phyloP scores from a whole-genome alignment of 35 echinoderm and acorn worm genomes.

The Lytechinus variegatus region DNA sequence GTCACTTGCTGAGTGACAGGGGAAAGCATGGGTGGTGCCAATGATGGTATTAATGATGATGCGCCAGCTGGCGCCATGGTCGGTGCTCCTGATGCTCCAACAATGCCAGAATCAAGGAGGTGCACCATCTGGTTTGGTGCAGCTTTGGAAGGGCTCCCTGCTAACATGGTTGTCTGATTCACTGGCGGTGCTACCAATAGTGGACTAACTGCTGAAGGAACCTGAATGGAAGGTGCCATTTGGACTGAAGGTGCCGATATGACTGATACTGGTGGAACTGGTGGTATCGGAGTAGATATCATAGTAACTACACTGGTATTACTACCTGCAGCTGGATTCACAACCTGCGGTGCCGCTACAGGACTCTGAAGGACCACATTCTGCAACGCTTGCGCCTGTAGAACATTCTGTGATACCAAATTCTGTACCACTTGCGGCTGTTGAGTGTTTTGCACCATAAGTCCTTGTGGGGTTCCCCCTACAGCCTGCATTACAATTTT shows the following conservation, averaged over 20 bases:
- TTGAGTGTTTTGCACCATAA: background rate
- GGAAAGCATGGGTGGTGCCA: background rate
- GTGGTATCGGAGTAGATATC: background rate
- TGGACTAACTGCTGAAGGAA: background rate
- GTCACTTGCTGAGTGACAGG: background rate
- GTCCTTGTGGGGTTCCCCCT: background rate
- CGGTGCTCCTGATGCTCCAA: background rate
- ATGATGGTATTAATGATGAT: background rate
- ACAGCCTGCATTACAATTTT: slow-evolving; percentile 28
- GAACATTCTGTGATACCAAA: background rate
- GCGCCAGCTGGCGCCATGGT: background rate
- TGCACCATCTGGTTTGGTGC: background rate
- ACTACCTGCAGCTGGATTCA: background rate
- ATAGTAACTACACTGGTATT: background rate
- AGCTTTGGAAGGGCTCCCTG: background rate
- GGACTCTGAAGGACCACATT: background rate
- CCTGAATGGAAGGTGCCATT: background rate
- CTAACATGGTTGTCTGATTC: background rate
- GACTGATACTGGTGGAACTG: slow-evolving; percentile 2
- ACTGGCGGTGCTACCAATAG: background rate
- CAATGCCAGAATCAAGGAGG: background rate
- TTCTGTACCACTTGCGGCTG: background rate
- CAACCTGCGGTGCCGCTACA: background rate
- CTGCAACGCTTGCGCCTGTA: background rate
- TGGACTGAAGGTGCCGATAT: background rate